phyloP scores from a whole-genome alignment of 1,140 invertebrate genomes.

The Forficula auricularia region DNA sequence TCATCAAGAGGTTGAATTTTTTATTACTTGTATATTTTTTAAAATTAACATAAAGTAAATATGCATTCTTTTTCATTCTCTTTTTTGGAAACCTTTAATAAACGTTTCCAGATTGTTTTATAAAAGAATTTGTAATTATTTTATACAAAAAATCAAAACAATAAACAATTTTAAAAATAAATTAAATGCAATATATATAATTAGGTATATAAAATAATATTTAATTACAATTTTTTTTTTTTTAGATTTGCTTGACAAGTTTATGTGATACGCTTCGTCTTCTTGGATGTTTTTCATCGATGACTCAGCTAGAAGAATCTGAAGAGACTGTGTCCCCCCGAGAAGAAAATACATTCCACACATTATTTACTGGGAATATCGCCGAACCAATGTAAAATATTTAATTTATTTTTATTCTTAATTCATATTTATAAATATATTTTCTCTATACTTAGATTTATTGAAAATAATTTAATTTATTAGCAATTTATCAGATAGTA shows the following conservation, averaged over 20 bases:
- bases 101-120: too few relatives aligned
- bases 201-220: too few relatives aligned
- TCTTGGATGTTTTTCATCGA: conserved; percentile 71
- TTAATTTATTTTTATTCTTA: not conserved
- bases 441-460: not conserved
- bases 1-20: conserved; percentile 61
- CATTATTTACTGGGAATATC: conserved; percentile 54
- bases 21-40: conserved; percentile 4
- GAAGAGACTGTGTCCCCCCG: conserved; percentile 15
- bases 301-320: conserved; percentile 32
- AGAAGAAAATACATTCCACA: conserved; percentile 34
- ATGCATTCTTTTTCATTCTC: not conserved
- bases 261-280: conserved; percentile 79
- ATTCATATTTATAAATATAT: too few relatives aligned
- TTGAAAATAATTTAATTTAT: not conserved
- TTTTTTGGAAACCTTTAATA: conserved; percentile 3
- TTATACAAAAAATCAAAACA: too few relatives aligned
- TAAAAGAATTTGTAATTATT: conserved; percentile 4
- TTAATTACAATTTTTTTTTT: conserved; percentile 11
- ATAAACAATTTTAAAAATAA: too few relatives aligned
- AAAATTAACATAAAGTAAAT: conserved; percentile 4
- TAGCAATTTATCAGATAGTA: not conserved
- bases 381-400: conserved; percentile 34
- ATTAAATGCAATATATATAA: too few relatives aligned
- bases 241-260: conserved; percentile 72